Evolutionary conservation across 2,888 invertebrate genomes (phyloP), one percentile per base, ranked within the genome.

Genomic region (Tromatobia lineatoria): DNA sequence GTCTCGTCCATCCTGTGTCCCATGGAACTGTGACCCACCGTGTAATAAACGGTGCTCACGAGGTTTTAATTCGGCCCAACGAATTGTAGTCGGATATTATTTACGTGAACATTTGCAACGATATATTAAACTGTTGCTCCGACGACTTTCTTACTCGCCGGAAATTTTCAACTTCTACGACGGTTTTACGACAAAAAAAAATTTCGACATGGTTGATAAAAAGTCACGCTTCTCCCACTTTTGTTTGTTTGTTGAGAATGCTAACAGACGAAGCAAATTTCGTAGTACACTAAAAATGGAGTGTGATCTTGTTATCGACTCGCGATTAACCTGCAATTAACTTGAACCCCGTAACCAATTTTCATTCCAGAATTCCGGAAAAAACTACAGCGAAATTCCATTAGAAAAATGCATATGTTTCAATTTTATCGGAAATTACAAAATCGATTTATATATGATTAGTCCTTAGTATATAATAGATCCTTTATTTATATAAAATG

Each of bases 1-100:
- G 71, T 67, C 76, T 64, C 20, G 77, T 77, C 79, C 80, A 80
- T 80, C 83, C 83, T 83, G 83, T 83, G 83, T 80, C 66, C 20
- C 52, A 50, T 59, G 64, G 50, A 79, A 71, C 79, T 75, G 64
- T 71, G 79, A 75, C 64, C 79, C 79, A 71, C 0, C 73, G 66
- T 11, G 42, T 13, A 45, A 57, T 18, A 78, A 77, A 73, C 38
- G 8, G 23, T 47, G 45, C 61, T 54, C 71, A 20, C 42, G 54
- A 67, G n/a, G 3, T 23, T 66, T 66, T 11, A 66, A 73, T 38
- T 50, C 50, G 45, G 25, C 29, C 23, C 77, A 15, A 77, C 25
- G 61, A 61, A 34, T 61, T 34, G 57, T 50, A 50, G 4, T 15
- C 11, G 57, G 57, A 54, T 54, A 52, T 52, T 52, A 20, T 52